Base-by-base conservation (phyloP, 1,140 invertebrate genomes). In the Wiebesia pumilae region DNA sequence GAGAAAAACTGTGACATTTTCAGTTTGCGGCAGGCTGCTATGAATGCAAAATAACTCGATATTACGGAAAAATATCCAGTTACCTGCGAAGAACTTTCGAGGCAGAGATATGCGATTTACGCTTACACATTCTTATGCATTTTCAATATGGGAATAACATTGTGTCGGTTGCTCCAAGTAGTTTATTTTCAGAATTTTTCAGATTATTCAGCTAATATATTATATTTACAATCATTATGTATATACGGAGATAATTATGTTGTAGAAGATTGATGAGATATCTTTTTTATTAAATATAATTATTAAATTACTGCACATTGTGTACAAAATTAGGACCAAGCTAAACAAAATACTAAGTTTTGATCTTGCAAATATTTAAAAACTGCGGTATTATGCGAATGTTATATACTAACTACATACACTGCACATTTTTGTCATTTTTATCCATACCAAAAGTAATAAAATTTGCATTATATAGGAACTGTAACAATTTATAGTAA, bases 31-130 rank as follows among this genome's bases (percentile, higher is more conserved):
- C 51, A 35, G 21, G 30, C 83, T 47, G 30, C 47, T 84, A 84
- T 84, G 83, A 73, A 78, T 40, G 54, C 75, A 7, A 69, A 84
- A 84, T 78, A 78, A 84, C 73, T 84, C 73, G 51, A 84, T 84
- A 84, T 73, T 78, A 47, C 3, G 73, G 58, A 58, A 84, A 84
- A 84, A 84, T 84, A 84, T 84, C 83, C 54, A 33, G 58, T 84
- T 84, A 78, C 83, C 71, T 35, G 27, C 1, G 58, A 16, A 19
- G 51, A 21, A 40, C 71, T 47, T 62, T 67, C n/a, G 24, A 78
- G 75, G 54, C 35, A 9, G 62, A 81, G 51, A 35, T 65, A 35
- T 35, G 33, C 67, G 71, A 73, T 40, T 3, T 40, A n/a, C 47
- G 40, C 30, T 16, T 27, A n/a, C 24, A 16, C 71, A 43, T 75